Base-by-base conservation (phyloP, 2,888 invertebrate species). In the Andrena minutula region DNA sequence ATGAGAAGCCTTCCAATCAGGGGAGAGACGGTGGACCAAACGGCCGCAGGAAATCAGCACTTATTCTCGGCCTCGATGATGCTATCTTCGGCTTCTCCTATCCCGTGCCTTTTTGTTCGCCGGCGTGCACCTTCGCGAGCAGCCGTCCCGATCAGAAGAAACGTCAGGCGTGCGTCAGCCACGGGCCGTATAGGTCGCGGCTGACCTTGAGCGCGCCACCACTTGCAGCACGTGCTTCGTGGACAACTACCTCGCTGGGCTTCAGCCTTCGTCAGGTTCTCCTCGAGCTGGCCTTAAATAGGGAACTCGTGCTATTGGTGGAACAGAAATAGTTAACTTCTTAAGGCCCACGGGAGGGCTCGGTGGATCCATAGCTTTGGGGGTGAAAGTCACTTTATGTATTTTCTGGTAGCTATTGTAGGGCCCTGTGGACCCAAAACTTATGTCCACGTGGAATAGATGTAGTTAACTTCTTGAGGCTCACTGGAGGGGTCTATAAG, bases 1-100 rank as follows among this genome's bases (percentile, higher is more conserved):
- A 86, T 86, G 85, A 80, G 73, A 60, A 61, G n/a, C 47, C n/a
- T 26, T 30, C 74, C 74, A 53, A 61, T 73, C 70, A 26, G 47
- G 47, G 53, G 35, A 26, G 60, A 53, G 56, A n/a, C 35, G n/a
- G 35, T 58, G 64, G 72, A 53, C 49, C 53, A 49, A 66, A 66
- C 60, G 61, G 30, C 70, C 77, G 68, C 73, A 84, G 86, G 75
- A 86, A 84, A 86, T 84, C 81, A 79, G 75, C 32, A 79, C 83
- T 86, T 77, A 81, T 81, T 77, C 82, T 51, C 74, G 74, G 75
- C 82, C 82, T 73, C 82, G 82, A 81, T 41, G 41, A 41, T 73
- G 82, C 76, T 75, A 76, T 81, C 82, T 81, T 73, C 69, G 65
- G 69, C 49, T 49, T 68, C 64, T 56, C 47, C 65, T 32, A 10